These are phyloP conservation scores for Vicugna pacos DNA, from an alignment of 2,113 vertebrate species.

Conservation along the genomic window DNA sequence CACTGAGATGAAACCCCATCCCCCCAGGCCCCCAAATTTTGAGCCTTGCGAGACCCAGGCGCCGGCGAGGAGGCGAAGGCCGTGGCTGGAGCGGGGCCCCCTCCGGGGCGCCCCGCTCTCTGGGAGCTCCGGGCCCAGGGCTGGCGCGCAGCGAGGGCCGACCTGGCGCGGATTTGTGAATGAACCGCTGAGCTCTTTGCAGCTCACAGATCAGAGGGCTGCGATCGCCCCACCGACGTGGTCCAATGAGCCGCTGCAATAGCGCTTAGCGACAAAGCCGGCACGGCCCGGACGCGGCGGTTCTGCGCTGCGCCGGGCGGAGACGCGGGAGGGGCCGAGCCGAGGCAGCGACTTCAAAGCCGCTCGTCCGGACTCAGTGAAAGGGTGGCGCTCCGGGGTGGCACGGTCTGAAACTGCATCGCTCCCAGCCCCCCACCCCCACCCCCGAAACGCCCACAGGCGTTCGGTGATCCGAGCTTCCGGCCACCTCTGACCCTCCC, in stretches of 20 bases:
- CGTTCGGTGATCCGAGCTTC: background rate
- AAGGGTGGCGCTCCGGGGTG: background rate
- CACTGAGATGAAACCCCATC: conserved; percentile 28
- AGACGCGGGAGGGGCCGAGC: background rate
- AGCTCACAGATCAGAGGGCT: conserved; percentile 89
- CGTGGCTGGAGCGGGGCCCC: background rate
- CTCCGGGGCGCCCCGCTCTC: background rate
- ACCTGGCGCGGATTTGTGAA: conserved; percentile 91
- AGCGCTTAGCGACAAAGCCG: conserved; percentile 83
- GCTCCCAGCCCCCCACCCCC: background rate
- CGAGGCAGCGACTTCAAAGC: conserved; percentile 79
- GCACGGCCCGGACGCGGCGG: conserved; percentile 83
- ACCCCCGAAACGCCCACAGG: background rate
- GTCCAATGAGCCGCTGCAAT: conserved; percentile 85
- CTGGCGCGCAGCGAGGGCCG: conserved; percentile 81
- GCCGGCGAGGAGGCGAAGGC: background rate
- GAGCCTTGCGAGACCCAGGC: background rate
- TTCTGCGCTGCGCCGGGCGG: conserved; percentile 69
- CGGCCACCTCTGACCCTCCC: background rate
- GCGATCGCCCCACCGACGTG: conserved; percentile 88
- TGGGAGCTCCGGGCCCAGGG: background rate
- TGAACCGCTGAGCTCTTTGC: conserved; percentile 88
- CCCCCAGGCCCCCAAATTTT: background rate
- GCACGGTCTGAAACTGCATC: background rate
- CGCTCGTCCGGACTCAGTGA: background rate